Base-by-base conservation (phyloP, 2,888 invertebrate species). In the Drosophila histrio region DNA sequence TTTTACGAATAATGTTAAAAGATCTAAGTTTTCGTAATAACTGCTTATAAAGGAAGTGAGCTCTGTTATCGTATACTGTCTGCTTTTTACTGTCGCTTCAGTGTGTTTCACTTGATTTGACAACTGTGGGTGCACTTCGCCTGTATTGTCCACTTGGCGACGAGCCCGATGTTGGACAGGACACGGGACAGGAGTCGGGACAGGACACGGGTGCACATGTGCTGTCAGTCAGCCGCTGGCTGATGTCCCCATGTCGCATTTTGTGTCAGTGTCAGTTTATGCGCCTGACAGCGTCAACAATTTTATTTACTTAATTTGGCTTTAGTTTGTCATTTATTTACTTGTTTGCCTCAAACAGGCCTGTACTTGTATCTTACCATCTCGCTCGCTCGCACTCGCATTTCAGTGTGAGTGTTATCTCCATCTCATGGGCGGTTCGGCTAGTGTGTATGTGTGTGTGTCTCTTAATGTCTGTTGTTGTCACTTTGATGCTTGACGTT, bases 231-330 rank as follows among this genome's bases (percentile, higher is more conserved):
- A 59, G 75, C 58, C 52, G 46, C 22, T 54, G 58, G 47, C 47
- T 44, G 73, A 38, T 56, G 56, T 64, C 64, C 60, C 59, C 24
- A 34, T 41, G 61, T 70, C 61, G 46, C 59, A 52, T 38, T 68
- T 59, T 69, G 75, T 80, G 84, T 80, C 84, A 80, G 80, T 72
- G 81, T 82, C 78, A 82, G 69, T 86, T 80, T 85, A 76, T 86
- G 83, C 67, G 67, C 53, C 84, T 86, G 81, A 79, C 79, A 81
- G 81, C 78, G 74, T 68, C 80, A 85, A 86, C 81, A 85, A 85
- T 85, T 87, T 87, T 87, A 87, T 86, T 83, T 85, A 87, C 87
- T 86, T 87, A 87, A 85, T 85, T 85, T 85, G 86, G 82, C 83
- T 87, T 85, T 87, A 83, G 86, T 87, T 85, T 85, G 87, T 85